phyloP scores from a whole-genome alignment of 2,797 vertebrate species.

The Rhynchonycteris naso region DNA sequence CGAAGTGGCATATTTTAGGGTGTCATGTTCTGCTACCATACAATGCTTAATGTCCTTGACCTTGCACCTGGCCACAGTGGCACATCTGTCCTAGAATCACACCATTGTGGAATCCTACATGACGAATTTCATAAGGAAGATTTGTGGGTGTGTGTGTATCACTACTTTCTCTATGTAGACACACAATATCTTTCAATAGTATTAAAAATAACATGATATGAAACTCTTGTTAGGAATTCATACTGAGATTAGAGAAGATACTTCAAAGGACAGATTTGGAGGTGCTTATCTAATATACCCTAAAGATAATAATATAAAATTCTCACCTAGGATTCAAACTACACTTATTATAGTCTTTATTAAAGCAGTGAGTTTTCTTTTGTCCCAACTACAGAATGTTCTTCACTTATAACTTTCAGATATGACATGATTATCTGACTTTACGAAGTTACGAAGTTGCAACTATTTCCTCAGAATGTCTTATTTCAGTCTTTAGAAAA shows the following conservation, averaged over 20 bases:
- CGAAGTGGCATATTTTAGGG: background rate
- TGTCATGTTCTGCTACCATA: fast-evolving
- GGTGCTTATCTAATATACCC: constrained; percentile 82
- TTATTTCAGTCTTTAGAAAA: constrained; percentile 42
- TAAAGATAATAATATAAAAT: constrained; percentile 81
- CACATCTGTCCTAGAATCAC: background rate
- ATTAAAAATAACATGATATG: constrained; percentile 57
- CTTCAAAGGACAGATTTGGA: constrained; percentile 79
- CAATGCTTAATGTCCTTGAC: background rate
- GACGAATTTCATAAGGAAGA: constrained; percentile 49
- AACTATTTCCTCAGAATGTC: constrained; percentile 60
- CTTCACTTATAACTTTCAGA: constrained; percentile 72
- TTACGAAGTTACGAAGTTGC: constrained; percentile 69
- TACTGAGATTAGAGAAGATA: constrained; percentile 76
- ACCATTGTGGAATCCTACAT: background rate
- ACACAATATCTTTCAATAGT: constrained; percentile 43
- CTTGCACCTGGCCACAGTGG: background rate
- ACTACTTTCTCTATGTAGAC: background rate
- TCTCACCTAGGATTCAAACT: constrained; percentile 76
- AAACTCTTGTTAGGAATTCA: constrained; percentile 81
- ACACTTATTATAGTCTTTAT: constrained; percentile 76
- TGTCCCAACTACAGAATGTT: constrained; percentile 70
- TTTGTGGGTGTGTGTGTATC: background rate
- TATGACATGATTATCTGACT: constrained; percentile 71
- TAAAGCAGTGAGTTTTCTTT: constrained; percentile 78